Conservation (phyloP, 2,113 vertebrate genomes). For the Nycticryphes semicollaris region DNA sequence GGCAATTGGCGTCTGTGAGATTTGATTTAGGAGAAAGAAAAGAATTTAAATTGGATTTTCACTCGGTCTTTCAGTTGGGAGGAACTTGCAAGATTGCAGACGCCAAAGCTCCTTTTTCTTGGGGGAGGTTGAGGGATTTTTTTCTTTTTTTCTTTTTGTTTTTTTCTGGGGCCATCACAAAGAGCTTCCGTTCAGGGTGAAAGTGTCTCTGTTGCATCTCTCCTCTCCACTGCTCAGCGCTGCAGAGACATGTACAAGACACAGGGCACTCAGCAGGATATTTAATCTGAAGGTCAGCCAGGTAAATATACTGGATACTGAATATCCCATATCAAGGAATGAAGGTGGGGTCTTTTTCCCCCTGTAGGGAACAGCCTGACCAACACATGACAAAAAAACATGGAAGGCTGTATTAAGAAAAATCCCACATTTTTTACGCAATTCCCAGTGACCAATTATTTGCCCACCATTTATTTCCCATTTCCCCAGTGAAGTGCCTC, state of each 20-base stretch:
- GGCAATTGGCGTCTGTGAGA: background rate
- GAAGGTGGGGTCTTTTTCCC: background rate
- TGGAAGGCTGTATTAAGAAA: background rate
- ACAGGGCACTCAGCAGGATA: background rate
- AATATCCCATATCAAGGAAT: background rate
- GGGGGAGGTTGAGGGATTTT: background rate
- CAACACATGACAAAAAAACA: background rate
- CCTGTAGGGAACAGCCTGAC: background rate
- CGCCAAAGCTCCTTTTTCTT: background rate
- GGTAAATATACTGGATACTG: background rate
- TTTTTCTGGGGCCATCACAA: background rate
- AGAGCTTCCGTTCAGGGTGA: background rate
- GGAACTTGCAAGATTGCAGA: background rate
- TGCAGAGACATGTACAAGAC: background rate
- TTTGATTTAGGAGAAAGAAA: slow-evolving; percentile 34
- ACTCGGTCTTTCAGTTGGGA: background rate
- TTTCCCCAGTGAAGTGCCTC: background rate
- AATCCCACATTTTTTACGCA: rapidly evolving
- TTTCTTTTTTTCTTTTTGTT: background rate
- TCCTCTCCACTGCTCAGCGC: background rate
- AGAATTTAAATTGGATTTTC: slow-evolving; percentile 24
- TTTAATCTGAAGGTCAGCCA: background rate
- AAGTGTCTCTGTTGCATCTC: background rate
- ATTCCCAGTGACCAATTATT: background rate
- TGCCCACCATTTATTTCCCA: background rate